Base-by-base conservation (phyloP, 2,797 vertebrate species). In the Ptychobarbus kaznakovi region DNA sequence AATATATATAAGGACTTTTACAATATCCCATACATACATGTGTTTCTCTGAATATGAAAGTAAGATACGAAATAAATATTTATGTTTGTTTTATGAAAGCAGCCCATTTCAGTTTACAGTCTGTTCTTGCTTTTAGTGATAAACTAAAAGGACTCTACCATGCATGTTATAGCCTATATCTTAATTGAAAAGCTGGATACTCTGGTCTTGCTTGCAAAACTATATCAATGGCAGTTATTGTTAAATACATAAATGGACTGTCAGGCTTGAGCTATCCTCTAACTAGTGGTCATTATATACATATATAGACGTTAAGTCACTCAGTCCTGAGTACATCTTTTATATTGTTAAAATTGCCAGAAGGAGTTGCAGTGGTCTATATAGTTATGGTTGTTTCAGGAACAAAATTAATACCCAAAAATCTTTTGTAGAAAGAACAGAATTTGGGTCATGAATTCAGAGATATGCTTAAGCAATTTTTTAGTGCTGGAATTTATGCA, bases 311-410 rank as follows among this genome's bases (percentile, higher is more conserved):
- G 61, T 38, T 38, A 53, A 42, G 15, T 63, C 22, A 25, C 56
- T 38, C 9, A 44, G 7, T 78, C 56, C 32, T 77, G 20, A 58
- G 74, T n/a, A 40, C 35, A 40, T 77, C 6, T 58, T 56, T 58
- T 77, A 77, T 58, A 77, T 61, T 61, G 53, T 78, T 78, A 25
- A 18, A 78, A 42, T n/a, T 16, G 22, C 35, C 75, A 61, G 53
- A 61, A 58, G 75, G 22, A 61, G 22, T 61, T n/a, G n/a, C 53
- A 58, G 35, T 25, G 22, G 35, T 18, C 53, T 61, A 16, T 2
- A 42, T 40, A 76, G 51, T 58, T 58, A 51, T 74, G 35, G 74
- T 56, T 25, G 51, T 58, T 58, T 77, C 75, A 42, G 53, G 12
- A 77, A 77, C 51, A 77, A 56, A 76, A 15, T 13, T 77, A 0